These are phyloP conservation scores for Channa maculata DNA, from an alignment of 2,113 vertebrate genomes.

Conservation along the genomic window DNA sequence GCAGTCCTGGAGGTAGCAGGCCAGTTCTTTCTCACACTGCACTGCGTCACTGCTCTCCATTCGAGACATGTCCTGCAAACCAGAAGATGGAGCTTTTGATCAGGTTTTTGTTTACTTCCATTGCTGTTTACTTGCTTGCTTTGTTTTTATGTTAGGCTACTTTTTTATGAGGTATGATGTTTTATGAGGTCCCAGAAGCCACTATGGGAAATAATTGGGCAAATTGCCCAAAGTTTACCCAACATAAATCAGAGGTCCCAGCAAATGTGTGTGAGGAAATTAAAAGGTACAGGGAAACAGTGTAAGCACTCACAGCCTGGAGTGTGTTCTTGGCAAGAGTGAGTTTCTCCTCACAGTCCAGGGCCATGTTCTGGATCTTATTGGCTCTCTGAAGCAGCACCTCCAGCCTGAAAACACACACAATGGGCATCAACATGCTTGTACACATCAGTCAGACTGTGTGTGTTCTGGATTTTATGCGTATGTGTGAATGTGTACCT, in stretches of 20 bases:
- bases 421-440: too few relatives aligned
- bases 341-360: constrained; percentile 97
- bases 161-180: background rate
- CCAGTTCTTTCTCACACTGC: constrained; percentile 91
- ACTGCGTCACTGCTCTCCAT: constrained; percentile 90
- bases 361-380: constrained; percentile 95
- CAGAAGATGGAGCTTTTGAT: fast-evolving
- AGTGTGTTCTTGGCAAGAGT: constrained; percentile 96
- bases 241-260: background rate
- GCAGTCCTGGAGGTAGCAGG: constrained; percentile 92
- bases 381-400: constrained; percentile 95
- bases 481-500: constrained; percentile 78
- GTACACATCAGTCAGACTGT: too few relatives aligned
- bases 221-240: constrained; percentile 1
- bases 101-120: background rate
- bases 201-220: fast-evolving
- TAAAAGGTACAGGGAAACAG: background rate
- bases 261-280: background rate
- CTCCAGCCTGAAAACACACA: constrained; percentile 86
- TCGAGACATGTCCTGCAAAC: constrained; percentile 89
- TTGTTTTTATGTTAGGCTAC: background rate
- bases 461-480: too few relatives aligned
- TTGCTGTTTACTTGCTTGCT: background rate
- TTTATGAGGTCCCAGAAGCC: constrained; percentile 8
- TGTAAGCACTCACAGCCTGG: constrained; percentile 89